Percentiles rank a stretch among this genome's conserved stretches.
These are phyloP conservation scores for Aulostomus chinensis DNA, from an alignment of 2,797 vertebrate species.

Conservation along the genomic window DNA sequence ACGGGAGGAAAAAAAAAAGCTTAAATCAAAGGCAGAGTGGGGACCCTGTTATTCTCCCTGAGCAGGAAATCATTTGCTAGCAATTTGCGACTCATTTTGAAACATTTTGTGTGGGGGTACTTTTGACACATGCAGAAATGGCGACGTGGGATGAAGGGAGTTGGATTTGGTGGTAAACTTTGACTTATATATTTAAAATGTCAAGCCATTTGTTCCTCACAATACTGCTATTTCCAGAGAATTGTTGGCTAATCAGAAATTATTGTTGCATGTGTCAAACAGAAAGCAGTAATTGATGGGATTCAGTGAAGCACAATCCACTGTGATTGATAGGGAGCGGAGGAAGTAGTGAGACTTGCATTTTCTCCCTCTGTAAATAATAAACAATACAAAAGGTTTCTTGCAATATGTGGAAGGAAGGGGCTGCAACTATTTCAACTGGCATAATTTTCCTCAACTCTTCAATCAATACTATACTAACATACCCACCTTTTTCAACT, in stretches of 20 bases:
- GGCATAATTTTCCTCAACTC: slow-evolving; percentile 35
- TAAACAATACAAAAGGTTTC: slow-evolving; percentile 46
- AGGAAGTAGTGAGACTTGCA: slow-evolving; percentile 47
- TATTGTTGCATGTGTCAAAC: slow-evolving; percentile 52
- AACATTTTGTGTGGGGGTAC: slow-evolving; percentile 46
- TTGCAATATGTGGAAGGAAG: slow-evolving; percentile 25
- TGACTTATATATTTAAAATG: slow-evolving; percentile 72
- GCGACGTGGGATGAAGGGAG: slow-evolving; percentile 32
- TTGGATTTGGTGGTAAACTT: slow-evolving; percentile 48
- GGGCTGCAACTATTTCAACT: slow-evolving; percentile 45
- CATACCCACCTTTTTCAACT: slow-evolving; percentile 20
- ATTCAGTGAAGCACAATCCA: slow-evolving; percentile 47
- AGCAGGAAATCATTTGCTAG: slow-evolving; percentile 77
- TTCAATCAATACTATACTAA: slow-evolving; percentile 42
- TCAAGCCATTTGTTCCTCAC: slow-evolving; percentile 60
- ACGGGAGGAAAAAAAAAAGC: slow-evolving; percentile 67
- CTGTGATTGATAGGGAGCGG: slow-evolving; percentile 62
- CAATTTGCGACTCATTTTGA: slow-evolving; percentile 77
- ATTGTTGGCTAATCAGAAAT: slow-evolving; percentile 70
- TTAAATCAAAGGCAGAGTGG: slow-evolving; percentile 71
- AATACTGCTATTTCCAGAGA: slow-evolving; percentile 55
- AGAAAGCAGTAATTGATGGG: slow-evolving; percentile 63
- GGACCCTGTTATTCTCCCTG: slow-evolving; percentile 71
- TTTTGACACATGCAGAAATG: too few relatives aligned
- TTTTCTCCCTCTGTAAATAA: slow-evolving; percentile 52